Evolutionary conservation across 2,888 invertebrate genomes (phyloP).

Genomic region (Acrocyrtus sp.): DNA sequence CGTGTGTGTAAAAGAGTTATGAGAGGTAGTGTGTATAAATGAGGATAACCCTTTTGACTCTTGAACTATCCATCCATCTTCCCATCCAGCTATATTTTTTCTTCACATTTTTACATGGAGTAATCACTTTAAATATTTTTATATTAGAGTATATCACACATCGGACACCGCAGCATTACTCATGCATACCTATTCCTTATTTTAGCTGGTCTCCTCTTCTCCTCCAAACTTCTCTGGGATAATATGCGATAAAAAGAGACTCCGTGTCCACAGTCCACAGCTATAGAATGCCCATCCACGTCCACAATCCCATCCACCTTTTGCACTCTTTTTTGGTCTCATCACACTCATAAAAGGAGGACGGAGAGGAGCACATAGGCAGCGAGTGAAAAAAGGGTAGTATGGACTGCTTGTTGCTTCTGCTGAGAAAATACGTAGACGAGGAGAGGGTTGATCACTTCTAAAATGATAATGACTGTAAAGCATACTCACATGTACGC

Average conservation of each 20-base stretch:
- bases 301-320: slow-evolving; percentile 10
- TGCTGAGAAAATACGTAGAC: neutral
- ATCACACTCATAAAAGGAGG: neutral
- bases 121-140: too few species aligned
- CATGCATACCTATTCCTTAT: too few species aligned
- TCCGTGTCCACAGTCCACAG: neutral
- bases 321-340: neutral
- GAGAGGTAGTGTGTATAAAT: too few species aligned
- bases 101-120: too few species aligned
- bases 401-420: too few species aligned
- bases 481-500: neutral
- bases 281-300: slow-evolving; percentile 6
- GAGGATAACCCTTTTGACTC: slow-evolving; percentile 47
- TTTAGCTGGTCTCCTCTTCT: too few species aligned
- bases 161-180: neutral
- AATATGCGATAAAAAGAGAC: too few species aligned
- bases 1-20: too few species aligned
- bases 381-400: too few species aligned
- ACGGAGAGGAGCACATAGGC: neutral
- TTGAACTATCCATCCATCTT: slow-evolving; percentile 33
- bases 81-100: slow-evolving; percentile 7
- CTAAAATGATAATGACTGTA: slow-evolving; percentile 24
- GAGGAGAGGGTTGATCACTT: slow-evolving; percentile 34
- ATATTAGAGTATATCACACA: too few species aligned
- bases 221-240: too few species aligned